Evolutionary conservation across 2,888 invertebrate species (phyloP), one percentile per base, ranked within the genome.

Genomic region (Petrolisthes manimaculis): DNA sequence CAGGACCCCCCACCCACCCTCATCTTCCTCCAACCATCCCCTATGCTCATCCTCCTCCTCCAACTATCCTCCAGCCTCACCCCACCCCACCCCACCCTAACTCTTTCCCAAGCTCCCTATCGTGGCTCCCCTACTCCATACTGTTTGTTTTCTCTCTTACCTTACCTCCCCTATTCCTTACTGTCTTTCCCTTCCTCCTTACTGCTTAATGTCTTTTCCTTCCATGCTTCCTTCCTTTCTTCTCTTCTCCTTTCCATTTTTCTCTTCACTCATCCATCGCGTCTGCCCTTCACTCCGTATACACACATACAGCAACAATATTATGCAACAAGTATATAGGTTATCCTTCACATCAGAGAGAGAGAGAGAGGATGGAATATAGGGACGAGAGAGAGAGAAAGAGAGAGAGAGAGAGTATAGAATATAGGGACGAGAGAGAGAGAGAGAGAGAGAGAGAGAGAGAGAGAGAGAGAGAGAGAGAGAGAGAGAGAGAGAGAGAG

Each of bases 401-500:
- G 53, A 18, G 8, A n/a, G 5, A 18, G 51, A 51, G 53, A 53
- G 51, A 53, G 77, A 53, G 51, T 77, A n/a, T n/a, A n/a, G n/a
- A n/a, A n/a, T n/a, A n/a, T n/a, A n/a, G n/a, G n/a, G n/a, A n/a
- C n/a, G n/a, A n/a, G n/a, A n/a, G n/a, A n/a, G n/a, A n/a, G n/a
- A n/a, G n/a, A n/a, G n/a, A n/a, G n/a, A n/a, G n/a, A n/a, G n/a
- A n/a, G n/a, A n/a, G n/a, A n/a, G n/a, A n/a, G n/a, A n/a, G n/a
- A n/a, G n/a, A n/a, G n/a, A n/a, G n/a, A 61, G 61, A 61, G 18
- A 61, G 61, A 61, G 18, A 61, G 61, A 61, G 61, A 61, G 61
- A 61, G 61, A 61, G 61, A 61, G 61, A 61, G 61, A 61, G 61
- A 61, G 61, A 61, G 61, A 61, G 61, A 61, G 61, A 61, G 61